Percentiles rank a stretch among this genome's conserved stretches.
Conservation (phyloP, 2,888 invertebrate species). For the Melipona bicolor region DNA sequence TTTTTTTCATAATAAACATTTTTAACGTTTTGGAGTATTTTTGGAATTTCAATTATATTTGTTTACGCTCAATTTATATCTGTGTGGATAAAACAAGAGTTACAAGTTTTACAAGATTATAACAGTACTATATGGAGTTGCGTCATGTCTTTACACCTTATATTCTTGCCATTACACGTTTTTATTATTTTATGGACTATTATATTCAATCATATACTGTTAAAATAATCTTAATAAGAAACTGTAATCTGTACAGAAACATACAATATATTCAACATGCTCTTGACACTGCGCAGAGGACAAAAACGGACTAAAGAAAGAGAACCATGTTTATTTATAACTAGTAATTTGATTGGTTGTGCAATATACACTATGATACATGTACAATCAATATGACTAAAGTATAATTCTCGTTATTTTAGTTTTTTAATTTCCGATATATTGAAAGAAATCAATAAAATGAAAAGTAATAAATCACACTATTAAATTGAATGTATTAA, state of each 20-base stretch:
- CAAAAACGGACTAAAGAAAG: slow-evolving; percentile 55
- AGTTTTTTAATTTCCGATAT: slow-evolving; percentile 19
- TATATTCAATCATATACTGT: slow-evolving; percentile 2
- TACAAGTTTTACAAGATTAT: not conserved
- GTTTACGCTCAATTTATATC: not conserved
- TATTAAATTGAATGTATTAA: not conserved
- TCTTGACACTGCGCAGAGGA: slow-evolving; percentile 54
- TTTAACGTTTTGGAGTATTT: slow-evolving; percentile 30
- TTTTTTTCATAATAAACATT: slow-evolving; percentile 63
- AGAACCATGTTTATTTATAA: slow-evolving; percentile 71
- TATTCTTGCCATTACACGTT: not conserved
- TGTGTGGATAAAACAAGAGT: not conserved
- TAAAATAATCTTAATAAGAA: slow-evolving; percentile 10
- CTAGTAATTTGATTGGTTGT: slow-evolving; percentile 69
- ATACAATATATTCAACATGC: slow-evolving; percentile 22
- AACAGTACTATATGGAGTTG: not conserved
- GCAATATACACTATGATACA: slow-evolving; percentile 46
- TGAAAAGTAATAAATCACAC: not conserved
- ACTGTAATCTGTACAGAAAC: slow-evolving; percentile 13
- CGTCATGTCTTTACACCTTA: not conserved
- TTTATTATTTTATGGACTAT: slow-evolving; percentile 1
- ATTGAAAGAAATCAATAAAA: slow-evolving; percentile 5
- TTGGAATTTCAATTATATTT: not conserved
- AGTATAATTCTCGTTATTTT: slow-evolving; percentile 49
- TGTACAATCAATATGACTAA: slow-evolving; percentile 62